phyloP scores from a whole-genome alignment of 2,888 invertebrate genomes.

The Trichopoda pennipes region DNA sequence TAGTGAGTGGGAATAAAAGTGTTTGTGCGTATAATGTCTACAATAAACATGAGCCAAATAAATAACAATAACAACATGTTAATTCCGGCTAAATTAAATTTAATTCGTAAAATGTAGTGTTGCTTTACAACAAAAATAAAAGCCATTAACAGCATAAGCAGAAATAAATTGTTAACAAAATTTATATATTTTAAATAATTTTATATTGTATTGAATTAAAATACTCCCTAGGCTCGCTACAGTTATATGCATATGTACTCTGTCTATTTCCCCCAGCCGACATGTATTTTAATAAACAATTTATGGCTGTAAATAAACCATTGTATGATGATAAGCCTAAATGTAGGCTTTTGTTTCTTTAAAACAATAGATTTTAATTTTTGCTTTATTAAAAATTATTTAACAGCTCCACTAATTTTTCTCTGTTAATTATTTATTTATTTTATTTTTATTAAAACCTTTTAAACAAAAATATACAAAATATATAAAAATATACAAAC shows the following conservation, averaged over 20 bases:
- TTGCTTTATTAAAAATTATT: conserved; percentile 49
- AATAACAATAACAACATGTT: conserved; percentile 59
- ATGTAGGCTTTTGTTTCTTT: conserved; percentile 53
- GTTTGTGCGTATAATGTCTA: neutral
- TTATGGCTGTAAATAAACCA: conserved; percentile 37
- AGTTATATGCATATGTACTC: neutral
- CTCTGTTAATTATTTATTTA: conserved; percentile 41
- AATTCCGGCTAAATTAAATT: conserved; percentile 78
- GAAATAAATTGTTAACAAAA: conserved; percentile 48
- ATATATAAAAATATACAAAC: neutral
- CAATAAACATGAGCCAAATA: conserved; percentile 7
- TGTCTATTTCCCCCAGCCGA: neutral
- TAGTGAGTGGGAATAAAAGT: neutral
- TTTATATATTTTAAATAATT: conserved; percentile 57
- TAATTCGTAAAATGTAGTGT: conserved; percentile 70
- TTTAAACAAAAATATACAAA: neutral
- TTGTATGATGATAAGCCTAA: conserved; percentile 55
- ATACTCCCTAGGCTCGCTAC: conserved; percentile 63
- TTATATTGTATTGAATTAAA: conserved; percentile 63
- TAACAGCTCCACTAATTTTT: conserved; percentile 30
- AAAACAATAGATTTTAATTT: conserved; percentile 63
- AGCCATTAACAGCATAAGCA: neutral
- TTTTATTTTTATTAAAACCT: conserved; percentile 31
- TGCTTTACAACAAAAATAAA: neutral
- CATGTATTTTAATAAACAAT: conserved; percentile 41